These are phyloP conservation scores for Capromys pilorides DNA, from an alignment of 2,797 vertebrate genomes.

Conservation along the genomic window DNA sequence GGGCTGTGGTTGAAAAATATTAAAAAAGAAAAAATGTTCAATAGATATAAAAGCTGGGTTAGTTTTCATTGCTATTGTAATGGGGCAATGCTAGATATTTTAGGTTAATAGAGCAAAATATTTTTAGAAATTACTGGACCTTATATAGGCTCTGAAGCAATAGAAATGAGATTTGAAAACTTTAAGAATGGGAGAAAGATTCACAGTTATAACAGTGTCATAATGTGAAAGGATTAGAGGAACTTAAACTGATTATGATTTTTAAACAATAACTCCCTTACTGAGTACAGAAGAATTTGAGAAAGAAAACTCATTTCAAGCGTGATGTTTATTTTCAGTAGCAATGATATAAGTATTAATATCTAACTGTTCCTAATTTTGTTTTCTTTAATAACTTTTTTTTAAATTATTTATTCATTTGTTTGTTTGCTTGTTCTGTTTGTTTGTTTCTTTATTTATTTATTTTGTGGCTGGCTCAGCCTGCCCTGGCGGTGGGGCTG, in stretches of 20 bases:
- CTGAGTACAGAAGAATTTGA: conserved; percentile 12
- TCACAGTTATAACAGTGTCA: conserved; percentile 28
- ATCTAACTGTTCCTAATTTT: not conserved
- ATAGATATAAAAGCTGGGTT: conserved; percentile 65
- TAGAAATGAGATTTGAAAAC: conserved; percentile 60
- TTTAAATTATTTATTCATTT: too few relatives aligned
- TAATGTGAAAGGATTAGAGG: conserved; percentile 51
- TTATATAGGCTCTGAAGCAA: conserved; percentile 48
- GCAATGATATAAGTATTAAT: not conserved
- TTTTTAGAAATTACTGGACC: conserved; percentile 63
- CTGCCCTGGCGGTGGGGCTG: too few relatives aligned
- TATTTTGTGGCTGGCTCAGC: too few relatives aligned
- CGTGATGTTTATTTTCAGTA: conserved; percentile 8
- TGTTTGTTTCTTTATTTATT: too few relatives aligned
- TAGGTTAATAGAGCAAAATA: conserved; percentile 69
- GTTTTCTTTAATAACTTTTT: too few relatives aligned
- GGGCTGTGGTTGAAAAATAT: conserved; percentile 46
- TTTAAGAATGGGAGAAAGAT: conserved; percentile 4
- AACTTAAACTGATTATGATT: conserved; percentile 47
- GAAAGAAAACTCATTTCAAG: conserved; percentile 61
- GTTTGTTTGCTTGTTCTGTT: too few relatives aligned
- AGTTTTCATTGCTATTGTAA: conserved; percentile 63
- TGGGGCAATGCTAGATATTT: conserved; percentile 59
- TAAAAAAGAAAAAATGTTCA: conserved; percentile 63
- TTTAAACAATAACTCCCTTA: conserved; percentile 60